Percentiles rank a stretch among this genome's conserved stretches.
phyloP scores from a whole-genome alignment of 2,113 vertebrate species.

The Stercorarius parasiticus region DNA sequence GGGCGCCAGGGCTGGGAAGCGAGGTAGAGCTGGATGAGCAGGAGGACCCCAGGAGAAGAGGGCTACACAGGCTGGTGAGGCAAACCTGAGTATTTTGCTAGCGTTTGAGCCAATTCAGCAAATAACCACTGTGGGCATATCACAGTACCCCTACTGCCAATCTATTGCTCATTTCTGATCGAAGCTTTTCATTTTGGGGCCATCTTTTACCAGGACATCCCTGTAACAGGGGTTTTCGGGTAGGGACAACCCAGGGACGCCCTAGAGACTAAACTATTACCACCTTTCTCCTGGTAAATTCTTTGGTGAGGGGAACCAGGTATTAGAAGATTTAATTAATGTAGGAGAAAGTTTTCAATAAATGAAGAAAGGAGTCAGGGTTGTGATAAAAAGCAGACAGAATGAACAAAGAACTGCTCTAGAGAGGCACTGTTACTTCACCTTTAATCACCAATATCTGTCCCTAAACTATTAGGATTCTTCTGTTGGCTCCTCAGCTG shows the following conservation, averaged over 20 bases:
- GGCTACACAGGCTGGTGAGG: neutral
- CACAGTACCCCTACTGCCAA: neutral
- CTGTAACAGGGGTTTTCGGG: neutral
- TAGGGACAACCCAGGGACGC: neutral
- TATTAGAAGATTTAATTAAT: neutral
- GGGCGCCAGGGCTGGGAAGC: neutral
- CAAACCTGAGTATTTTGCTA: neutral
- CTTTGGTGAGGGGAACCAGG: neutral
- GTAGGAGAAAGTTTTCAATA: neutral
- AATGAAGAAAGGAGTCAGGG: neutral
- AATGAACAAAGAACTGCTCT: neutral
- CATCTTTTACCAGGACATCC: neutral
- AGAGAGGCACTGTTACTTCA: neutral
- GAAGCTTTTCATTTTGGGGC: neutral
- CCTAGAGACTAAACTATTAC: neutral
- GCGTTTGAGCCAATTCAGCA: neutral
- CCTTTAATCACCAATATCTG: neutral
- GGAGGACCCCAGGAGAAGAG: neutral
- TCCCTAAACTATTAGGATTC: neutral
- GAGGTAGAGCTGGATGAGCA: neutral
- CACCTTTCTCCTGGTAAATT: neutral
- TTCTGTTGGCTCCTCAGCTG: neutral
- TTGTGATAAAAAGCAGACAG: neutral
- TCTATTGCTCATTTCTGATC: neutral
- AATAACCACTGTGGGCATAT: neutral